Conservation (phyloP, 1,140 invertebrate species). For the Drosophila sp. region DNA sequence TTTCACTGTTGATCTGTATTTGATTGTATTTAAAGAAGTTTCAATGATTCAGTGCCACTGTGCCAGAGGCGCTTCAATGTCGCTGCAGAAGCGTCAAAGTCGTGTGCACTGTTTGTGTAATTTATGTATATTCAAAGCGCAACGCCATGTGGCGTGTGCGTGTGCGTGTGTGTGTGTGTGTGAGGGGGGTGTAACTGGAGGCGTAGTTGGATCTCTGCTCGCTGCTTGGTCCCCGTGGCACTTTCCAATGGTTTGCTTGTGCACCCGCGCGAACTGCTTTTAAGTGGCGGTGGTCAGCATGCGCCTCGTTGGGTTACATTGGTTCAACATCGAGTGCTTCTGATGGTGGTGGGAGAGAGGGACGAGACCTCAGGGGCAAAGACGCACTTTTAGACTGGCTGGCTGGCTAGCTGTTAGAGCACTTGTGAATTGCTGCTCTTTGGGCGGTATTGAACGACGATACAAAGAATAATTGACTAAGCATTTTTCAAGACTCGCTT, state of each 20-base stretch:
- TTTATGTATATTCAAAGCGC: constrained; percentile 80
- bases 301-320: constrained; percentile 41
- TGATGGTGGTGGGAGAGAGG: neutral
- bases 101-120: constrained; percentile 74
- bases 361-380: neutral
- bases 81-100: constrained; percentile 57
- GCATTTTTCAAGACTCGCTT: constrained; percentile 1
- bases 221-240: constrained; percentile 4
- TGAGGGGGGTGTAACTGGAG: constrained; percentile 18
- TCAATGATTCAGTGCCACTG: constrained; percentile 13
- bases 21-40: neutral
- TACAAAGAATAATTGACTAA: constrained; percentile 10
- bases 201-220: constrained; percentile 19
- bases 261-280: constrained; percentile 58
- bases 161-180: constrained; percentile 16
- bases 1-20: neutral
- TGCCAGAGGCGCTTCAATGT: constrained; percentile 27
- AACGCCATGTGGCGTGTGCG: constrained; percentile 45
- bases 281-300: constrained; percentile 66
- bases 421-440: constrained; percentile 2
- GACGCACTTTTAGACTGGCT: constrained; percentile 3
- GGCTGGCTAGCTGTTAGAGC: neutral
- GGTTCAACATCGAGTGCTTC: constrained; percentile 14
- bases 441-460: constrained; percentile 3
- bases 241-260: constrained; percentile 23